These are phyloP conservation scores for Parauchenoglanis ngamensis DNA, from an alignment of 2,797 vertebrate genomes.

Conservation along the genomic window DNA sequence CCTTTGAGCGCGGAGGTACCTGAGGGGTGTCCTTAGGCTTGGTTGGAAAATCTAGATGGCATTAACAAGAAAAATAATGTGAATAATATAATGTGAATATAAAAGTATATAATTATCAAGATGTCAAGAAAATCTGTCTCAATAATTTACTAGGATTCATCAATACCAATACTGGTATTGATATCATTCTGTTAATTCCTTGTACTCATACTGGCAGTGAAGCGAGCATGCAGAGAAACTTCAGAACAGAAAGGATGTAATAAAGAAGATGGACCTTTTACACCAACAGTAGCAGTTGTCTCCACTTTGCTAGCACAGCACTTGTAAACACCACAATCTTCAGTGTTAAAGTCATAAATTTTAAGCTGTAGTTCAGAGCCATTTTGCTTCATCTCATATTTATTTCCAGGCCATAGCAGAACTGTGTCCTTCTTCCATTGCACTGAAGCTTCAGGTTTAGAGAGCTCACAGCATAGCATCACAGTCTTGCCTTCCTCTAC, in stretches of 20 bases:
- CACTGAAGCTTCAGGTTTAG: constrained; percentile 47
- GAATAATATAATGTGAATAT: too few species aligned
- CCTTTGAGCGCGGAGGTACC: constrained; percentile 42
- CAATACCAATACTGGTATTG: background rate
- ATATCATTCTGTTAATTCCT: background rate
- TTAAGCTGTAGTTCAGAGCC: constrained; percentile 65
- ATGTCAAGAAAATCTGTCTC: background rate
- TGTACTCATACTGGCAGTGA: background rate
- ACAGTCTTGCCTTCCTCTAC: constrained; percentile 58
- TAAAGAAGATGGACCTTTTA: constrained; percentile 58
- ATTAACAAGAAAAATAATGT: background rate
- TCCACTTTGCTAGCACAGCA: constrained; percentile 70
- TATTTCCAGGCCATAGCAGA: constrained; percentile 68
- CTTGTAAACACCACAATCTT: constrained; percentile 73
- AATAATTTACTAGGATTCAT: background rate
- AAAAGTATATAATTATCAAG: background rate
- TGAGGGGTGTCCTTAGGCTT: constrained; percentile 36
- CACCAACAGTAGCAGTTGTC: constrained; percentile 64
- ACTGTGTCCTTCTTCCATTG: constrained; percentile 74
- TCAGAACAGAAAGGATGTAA: background rate
- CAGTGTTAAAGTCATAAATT: constrained; percentile 65
- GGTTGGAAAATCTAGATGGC: constrained; percentile 2
- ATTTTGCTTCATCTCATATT: constrained; percentile 71
- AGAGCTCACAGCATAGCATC: constrained; percentile 60
- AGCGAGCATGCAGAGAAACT: background rate